A percentile compares a stretch with the other conserved stretches of the same genome.
phyloP scores from a whole-genome alignment of 2,113 vertebrate species.

The Lipotes vexillifer region DNA sequence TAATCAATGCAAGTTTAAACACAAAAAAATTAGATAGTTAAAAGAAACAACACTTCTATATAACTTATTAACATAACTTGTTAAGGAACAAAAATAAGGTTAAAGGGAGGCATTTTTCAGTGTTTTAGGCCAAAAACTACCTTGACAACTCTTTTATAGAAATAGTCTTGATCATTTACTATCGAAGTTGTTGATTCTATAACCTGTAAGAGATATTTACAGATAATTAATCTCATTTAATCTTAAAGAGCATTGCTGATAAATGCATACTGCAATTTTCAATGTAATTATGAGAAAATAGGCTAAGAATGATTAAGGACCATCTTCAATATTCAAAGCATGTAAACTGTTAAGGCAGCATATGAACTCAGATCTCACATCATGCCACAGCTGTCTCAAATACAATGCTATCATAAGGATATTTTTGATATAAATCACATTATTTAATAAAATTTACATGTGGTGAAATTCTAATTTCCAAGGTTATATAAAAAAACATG shows the following conservation, averaged over 20 bases:
- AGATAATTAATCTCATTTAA: neutral
- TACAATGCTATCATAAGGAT: neutral
- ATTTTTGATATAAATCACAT: neutral
- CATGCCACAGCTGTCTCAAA: neutral
- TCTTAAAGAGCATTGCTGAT: neutral
- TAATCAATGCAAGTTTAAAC: neutral
- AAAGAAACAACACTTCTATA: neutral
- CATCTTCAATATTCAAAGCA: neutral
- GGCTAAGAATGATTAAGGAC: neutral
- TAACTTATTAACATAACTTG: neutral
- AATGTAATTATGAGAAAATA: neutral
- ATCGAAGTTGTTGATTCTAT: neutral
- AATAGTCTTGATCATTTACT: neutral
- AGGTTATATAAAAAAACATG: neutral
- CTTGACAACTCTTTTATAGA: neutral
- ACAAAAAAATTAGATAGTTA: neutral
- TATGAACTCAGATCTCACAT: neutral
- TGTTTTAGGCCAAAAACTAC: neutral
- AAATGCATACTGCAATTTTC: neutral
- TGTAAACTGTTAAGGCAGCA: neutral
- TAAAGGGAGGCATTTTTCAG: neutral
- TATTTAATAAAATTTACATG: neutral
- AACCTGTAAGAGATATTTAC: neutral
- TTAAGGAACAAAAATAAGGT: neutral
- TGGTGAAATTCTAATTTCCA: neutral